Base-by-base conservation (phyloP, 2,113 vertebrate genomes). In the Ictalurus furcatus region DNA sequence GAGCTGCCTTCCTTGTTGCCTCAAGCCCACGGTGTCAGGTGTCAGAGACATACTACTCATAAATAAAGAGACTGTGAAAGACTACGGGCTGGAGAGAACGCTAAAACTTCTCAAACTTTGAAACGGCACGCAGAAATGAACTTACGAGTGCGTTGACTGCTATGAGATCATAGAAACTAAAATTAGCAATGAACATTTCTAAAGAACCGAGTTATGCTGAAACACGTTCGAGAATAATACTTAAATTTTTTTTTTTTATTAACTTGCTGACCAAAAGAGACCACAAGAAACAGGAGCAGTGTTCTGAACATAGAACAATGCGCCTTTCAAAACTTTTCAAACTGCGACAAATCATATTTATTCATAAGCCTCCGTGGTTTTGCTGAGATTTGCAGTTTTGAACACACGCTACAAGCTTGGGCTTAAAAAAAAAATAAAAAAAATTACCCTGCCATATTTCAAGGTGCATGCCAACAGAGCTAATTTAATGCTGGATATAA, bases 1-100 rank as follows among this genome's bases (percentile, higher is more conserved):
- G 91, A 93, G 88, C 82, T 67, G 88, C 83, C 59, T 83, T 28
- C 59, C 88, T 85, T 56, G 17, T 44, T 73, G 88, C 81, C 84
- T 84, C 86, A 1, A 67, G n/a, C 78, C 58, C 1, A 25, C 58
- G 87, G 94, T 94, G 91, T 95, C 93, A 92, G 91, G 93, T 94
- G 90, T 93, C 93, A 56, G 85, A 82, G 28, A 74, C 89, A 67
- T 61, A 63, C 3, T 69, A 63, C 6, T 81, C 61, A 84, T 85
- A 90, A 87, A 85, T 54, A 71, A 71, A 16, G 80, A 69, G 52
- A 13, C 79, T 40, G 86, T 54, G n/a, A 82, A 81, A 88, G 80
- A 88, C 44, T 54, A 9, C 21, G 28, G 25, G 16, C 63, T 59
- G 48, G 17, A 54, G 30, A 54, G 17, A 52, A 30, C 0, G 4